phyloP scores from a whole-genome alignment of 1,140 invertebrate species.

The Camponotus vicinus region DNA sequence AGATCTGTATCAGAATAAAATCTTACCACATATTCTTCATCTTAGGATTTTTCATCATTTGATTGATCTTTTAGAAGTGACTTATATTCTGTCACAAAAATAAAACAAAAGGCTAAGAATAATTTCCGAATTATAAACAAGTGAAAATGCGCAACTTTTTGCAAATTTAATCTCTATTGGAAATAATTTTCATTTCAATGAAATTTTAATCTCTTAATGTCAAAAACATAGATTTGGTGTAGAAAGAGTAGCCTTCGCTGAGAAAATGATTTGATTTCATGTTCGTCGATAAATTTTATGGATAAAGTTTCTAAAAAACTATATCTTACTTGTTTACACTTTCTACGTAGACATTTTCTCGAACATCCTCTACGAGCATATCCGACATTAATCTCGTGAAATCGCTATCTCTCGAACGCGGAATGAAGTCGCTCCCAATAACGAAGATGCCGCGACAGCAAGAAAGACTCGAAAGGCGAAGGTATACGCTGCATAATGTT shows the following conservation, averaged over 20 bases:
- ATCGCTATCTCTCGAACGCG: slow-evolving; percentile 3
- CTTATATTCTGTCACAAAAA: background rate
- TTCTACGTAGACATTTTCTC: background rate
- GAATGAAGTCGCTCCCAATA: slow-evolving; percentile 38
- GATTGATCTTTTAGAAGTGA: background rate
- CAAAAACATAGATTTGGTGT: background rate
- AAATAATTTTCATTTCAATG: background rate
- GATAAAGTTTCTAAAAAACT: background rate
- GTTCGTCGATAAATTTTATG: background rate
- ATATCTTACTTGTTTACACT: background rate
- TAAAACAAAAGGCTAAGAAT: background rate
- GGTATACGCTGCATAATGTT: slow-evolving; percentile 41
- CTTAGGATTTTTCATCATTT: background rate
- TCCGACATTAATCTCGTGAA: slow-evolving; percentile 8
- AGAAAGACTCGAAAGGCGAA: slow-evolving; percentile 42
- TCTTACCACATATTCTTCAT: background rate
- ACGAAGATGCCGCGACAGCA: slow-evolving; percentile 39
- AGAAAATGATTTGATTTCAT: background rate
- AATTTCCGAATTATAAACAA: background rate
- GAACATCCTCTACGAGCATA: background rate
- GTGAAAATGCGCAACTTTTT: background rate
- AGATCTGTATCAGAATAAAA: background rate
- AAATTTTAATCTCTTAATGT: background rate
- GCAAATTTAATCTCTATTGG: background rate
- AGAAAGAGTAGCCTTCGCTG: background rate